Conservation (phyloP, 2,797 vertebrate genomes). For the Austrolebias charrua region DNA sequence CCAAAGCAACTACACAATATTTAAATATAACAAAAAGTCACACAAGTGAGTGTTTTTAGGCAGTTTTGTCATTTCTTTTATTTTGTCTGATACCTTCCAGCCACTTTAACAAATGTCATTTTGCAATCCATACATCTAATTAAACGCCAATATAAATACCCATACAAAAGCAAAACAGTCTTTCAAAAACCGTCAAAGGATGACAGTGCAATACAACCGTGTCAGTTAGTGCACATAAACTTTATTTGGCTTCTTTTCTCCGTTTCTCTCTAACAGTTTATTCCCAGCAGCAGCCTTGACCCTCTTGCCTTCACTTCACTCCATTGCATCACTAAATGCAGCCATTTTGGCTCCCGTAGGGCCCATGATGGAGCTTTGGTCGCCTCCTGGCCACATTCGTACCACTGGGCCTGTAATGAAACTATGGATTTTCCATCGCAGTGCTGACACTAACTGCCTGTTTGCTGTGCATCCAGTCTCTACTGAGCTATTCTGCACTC, state of each 20-base stretch:
- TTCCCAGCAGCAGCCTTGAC: conserved; percentile 73
- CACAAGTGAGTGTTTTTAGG: no score
- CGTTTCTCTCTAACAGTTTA: conserved; percentile 50
- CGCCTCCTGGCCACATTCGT: conserved; percentile 67
- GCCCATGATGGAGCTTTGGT: conserved; percentile 68
- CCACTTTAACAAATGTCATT: background rate
- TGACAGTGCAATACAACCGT: conserved; percentile 28
- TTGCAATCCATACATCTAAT: conserved; percentile 21
- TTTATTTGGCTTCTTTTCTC: conserved; percentile 53
- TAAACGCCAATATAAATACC: conserved; percentile 1
- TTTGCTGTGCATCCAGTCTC: conserved; percentile 62
- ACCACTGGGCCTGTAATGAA: conserved; percentile 78
- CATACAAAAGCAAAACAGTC: conserved; percentile 5
- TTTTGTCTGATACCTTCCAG: conserved; percentile 8
- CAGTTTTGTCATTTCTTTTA: background rate
- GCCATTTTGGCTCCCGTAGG: conserved; percentile 75
- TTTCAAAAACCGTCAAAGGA: conserved; percentile 25
- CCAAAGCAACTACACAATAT: background rate
- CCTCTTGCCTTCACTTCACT: conserved; percentile 67
- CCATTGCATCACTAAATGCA: conserved; percentile 70
- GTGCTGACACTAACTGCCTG: conserved; percentile 70
- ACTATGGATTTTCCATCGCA: conserved; percentile 79
- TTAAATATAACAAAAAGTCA: no score
- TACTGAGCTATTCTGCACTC: conserved; percentile 37
- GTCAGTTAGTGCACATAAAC: conserved; percentile 48